phyloP scores from a whole-genome alignment of 2,888 invertebrate species.

The Euzophera pinguis region DNA sequence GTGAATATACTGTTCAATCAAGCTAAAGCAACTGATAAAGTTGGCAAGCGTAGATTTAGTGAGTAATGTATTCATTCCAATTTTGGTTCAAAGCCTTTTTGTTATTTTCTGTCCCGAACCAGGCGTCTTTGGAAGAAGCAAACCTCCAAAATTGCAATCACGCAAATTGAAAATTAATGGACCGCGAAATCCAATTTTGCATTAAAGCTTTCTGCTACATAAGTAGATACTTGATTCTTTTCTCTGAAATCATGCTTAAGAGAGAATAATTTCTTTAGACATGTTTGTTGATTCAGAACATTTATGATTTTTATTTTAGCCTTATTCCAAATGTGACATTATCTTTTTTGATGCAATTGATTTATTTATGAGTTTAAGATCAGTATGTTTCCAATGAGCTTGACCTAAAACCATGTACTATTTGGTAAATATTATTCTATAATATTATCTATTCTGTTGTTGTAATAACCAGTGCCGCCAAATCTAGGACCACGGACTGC shows the following conservation, averaged over 20 bases:
- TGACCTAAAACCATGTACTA: too few species aligned
- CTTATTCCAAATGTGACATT: too few species aligned
- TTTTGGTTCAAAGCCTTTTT: slow-evolving; percentile 60
- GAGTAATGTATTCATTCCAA: slow-evolving; percentile 63
- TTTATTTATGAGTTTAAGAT: too few species aligned
- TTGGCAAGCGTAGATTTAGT: slow-evolving; percentile 24
- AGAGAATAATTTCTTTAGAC: slow-evolving; percentile 11
- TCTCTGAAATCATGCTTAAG: slow-evolving; percentile 20
- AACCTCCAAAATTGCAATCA: slow-evolving; percentile 78
- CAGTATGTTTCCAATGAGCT: too few species aligned
- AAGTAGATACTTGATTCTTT: slow-evolving; percentile 47
- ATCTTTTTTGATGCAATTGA: too few species aligned
- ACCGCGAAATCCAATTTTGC: slow-evolving; percentile 76
- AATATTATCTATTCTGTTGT: too few species aligned
- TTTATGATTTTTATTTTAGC: not conserved
- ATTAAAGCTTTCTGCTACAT: slow-evolving; percentile 67
- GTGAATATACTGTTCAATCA: slow-evolving; percentile 1
- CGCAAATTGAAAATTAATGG: slow-evolving; percentile 79
- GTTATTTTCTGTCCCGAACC: slow-evolving; percentile 64
- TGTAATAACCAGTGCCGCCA: too few species aligned
- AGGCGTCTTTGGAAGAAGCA: slow-evolving; percentile 65
- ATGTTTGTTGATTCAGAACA: slow-evolving; percentile 14
- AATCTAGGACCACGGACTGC: too few species aligned
- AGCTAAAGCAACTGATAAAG: slow-evolving; percentile 1
- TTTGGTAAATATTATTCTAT: too few species aligned